phyloP scores from a whole-genome alignment of 1,140 invertebrate genomes.

The Lerema accius region DNA sequence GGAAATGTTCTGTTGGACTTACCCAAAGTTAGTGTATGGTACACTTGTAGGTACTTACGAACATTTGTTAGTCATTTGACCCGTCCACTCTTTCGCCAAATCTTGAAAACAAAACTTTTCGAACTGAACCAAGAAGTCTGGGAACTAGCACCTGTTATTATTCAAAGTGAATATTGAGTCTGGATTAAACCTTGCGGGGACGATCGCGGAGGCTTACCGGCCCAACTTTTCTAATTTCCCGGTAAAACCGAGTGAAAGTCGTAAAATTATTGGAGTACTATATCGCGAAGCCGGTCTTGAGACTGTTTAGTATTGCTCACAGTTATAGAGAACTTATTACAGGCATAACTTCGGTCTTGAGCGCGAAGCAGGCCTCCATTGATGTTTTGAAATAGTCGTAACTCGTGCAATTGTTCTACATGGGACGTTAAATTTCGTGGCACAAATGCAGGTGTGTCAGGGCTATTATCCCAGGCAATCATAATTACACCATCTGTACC shows the following conservation, averaged over 20 bases:
- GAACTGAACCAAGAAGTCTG: background rate
- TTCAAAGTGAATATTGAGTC: slow-evolving; percentile 1
- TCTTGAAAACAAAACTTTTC: background rate
- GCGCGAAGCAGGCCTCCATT: background rate
- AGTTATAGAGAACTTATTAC: too few relatives aligned
- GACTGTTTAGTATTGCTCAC: too few relatives aligned
- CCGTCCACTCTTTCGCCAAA: too few relatives aligned
- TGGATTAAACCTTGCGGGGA: slow-evolving; percentile 1
- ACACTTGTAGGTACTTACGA: too few relatives aligned
- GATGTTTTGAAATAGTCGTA: background rate
- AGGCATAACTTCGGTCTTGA: background rate
- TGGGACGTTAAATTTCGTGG: background rate
- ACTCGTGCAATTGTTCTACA: background rate
- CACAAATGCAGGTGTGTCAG: background rate
- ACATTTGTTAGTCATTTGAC: too few relatives aligned
- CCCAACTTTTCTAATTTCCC: slow-evolving; percentile 14
- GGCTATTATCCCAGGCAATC: background rate
- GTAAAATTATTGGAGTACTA: slow-evolving; percentile 1
- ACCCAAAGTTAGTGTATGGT: too few relatives aligned
- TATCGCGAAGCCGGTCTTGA: background rate
- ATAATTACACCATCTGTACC: too few relatives aligned
- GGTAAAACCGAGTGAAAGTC: slow-evolving; percentile 3
- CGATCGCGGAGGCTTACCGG: slow-evolving; percentile 2
- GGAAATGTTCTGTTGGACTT: too few relatives aligned
- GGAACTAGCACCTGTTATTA: background rate